Percentiles rank a stretch among this genome's conserved stretches.
Conservation (phyloP, 2,888 invertebrate genomes). For the Temnothorax unifasciatus region DNA sequence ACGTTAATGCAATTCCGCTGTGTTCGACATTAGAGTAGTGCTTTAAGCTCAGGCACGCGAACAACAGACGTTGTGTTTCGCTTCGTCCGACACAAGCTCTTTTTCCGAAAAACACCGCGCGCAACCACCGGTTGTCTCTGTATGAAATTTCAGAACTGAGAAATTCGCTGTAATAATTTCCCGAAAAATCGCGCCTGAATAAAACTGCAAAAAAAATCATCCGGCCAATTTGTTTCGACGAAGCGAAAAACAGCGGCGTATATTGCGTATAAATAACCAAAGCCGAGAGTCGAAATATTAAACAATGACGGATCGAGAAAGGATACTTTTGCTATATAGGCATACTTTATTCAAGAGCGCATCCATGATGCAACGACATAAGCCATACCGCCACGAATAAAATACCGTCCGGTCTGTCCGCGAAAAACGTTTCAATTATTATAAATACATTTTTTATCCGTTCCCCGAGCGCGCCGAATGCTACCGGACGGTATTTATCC, state of each 20-base stretch:
- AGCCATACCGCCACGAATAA: conserved; percentile 3
- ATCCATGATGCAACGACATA: conserved; percentile 31
- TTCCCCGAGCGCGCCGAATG: neutral
- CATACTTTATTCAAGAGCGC: conserved; percentile 32
- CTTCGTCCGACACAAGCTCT: neutral
- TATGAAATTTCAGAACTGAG: conserved; percentile 10
- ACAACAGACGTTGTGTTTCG: conserved; percentile 3
- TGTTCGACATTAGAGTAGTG: conserved; percentile 37
- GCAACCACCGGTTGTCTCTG: neutral
- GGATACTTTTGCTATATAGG: neutral
- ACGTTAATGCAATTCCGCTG: conserved; percentile 42
- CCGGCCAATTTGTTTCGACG: neutral
- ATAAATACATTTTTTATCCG: conserved; percentile 51
- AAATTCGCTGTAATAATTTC: neutral
- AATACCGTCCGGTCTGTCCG: neutral
- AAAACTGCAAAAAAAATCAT: neutral
- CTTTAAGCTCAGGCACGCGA: conserved; percentile 17
- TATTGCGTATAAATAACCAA: conserved; percentile 22
- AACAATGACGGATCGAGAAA: conserved; percentile 20
- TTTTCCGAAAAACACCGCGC: neutral
- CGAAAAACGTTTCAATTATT: conserved; percentile 50
- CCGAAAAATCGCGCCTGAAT: neutral
- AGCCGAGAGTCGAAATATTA: neutral
- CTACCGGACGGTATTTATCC: conserved; percentile 17
- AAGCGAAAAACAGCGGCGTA: neutral